phyloP scores from a whole-genome alignment of 1,140 invertebrate species.

The Drosophila funebris region DNA sequence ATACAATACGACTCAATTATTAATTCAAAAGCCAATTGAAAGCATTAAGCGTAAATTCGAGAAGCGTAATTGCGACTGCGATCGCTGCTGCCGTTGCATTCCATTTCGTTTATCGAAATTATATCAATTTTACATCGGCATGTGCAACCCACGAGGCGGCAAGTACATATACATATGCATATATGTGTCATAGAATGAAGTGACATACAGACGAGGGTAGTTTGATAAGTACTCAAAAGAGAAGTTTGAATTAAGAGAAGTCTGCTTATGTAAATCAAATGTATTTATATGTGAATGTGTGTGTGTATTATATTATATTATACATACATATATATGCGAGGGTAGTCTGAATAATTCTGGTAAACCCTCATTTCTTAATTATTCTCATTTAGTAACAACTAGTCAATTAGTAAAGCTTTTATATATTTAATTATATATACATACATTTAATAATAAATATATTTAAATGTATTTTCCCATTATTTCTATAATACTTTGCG shows the following conservation, averaged over 20 bases:
- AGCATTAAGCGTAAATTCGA: conserved; percentile 78
- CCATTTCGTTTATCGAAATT: conserved; percentile 73
- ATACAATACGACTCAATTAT: conserved; percentile 75
- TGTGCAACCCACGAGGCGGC: conserved; percentile 3
- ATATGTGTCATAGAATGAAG: not conserved
- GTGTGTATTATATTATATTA: too few relatives aligned
- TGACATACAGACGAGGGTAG: not conserved
- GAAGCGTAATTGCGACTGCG: conserved; percentile 66
- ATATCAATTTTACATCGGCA: conserved; percentile 60
- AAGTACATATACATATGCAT: not conserved
- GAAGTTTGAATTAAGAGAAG: not conserved
- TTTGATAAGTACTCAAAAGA: not conserved
- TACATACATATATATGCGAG: too few relatives aligned
- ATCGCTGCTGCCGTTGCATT: conserved; percentile 55
- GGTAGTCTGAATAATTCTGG: too few relatives aligned
- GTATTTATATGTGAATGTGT: too few relatives aligned
- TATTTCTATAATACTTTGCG: too few relatives aligned
- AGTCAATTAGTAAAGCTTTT: too few relatives aligned
- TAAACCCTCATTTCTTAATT: too few relatives aligned
- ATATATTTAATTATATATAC: too few relatives aligned
- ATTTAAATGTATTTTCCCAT: too few relatives aligned
- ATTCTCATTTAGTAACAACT: too few relatives aligned
- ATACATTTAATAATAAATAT: too few relatives aligned
- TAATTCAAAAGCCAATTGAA: conserved; percentile 82
- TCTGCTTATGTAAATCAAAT: not conserved